Percentiles rank a stretch among this genome's conserved stretches.
These are phyloP conservation scores for Muntiacus muntjak DNA, from an alignment of 2,113 vertebrate species.

Conservation along the genomic window DNA sequence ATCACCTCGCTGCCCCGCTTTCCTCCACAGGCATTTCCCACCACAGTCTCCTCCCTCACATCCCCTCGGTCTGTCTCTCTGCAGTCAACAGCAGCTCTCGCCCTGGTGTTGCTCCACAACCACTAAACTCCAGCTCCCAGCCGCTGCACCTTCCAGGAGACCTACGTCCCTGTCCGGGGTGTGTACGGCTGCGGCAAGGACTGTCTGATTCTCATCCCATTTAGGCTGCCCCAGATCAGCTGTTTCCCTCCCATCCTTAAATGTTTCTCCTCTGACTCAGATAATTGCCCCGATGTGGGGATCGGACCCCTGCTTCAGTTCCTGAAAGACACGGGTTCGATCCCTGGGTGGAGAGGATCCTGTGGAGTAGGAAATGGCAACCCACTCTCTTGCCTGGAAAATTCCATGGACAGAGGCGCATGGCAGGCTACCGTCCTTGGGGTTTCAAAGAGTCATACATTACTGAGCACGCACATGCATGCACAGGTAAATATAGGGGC, in stretches of 20 bases:
- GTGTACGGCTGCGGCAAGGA: accelerated
- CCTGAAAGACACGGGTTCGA: accelerated
- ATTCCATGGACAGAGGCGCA: not conserved
- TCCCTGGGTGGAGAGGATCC: not conserved
- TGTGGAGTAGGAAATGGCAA: not conserved
- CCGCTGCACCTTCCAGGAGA: not conserved
- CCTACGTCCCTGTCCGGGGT: not conserved
- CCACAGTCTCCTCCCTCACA: not conserved
- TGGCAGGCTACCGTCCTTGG: not conserved
- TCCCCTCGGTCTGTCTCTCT: not conserved
- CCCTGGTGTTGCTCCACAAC: not conserved
- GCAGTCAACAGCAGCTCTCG: accelerated
- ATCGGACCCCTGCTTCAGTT: not conserved
- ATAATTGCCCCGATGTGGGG: not conserved
- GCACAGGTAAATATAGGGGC: not conserved
- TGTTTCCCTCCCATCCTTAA: not conserved
- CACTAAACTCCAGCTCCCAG: not conserved
- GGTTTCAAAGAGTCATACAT: not conserved
- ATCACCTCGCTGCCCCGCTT: not conserved
- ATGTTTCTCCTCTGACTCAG: not conserved
- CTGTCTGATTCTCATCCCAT: not conserved
- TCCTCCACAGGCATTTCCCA: not conserved
- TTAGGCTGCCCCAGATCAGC: not conserved
- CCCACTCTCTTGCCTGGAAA: not conserved
- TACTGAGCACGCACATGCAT: not conserved